A percentile compares a stretch with the other conserved stretches of the same genome.
Conservation (phyloP, 2,113 vertebrate species). For the Nesospiza acunhae region DNA sequence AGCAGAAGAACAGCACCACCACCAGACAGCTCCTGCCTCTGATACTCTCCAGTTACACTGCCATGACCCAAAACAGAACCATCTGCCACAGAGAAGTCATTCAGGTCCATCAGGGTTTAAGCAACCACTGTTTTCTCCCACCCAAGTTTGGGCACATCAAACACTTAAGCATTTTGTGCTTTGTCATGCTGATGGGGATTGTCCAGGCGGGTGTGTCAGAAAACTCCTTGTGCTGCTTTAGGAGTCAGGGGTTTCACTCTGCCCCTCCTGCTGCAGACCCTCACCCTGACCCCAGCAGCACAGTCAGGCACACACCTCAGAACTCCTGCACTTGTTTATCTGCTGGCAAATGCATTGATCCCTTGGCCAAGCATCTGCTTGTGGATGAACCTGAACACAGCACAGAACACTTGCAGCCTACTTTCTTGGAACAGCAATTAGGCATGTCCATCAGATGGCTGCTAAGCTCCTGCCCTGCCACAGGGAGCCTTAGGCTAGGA, state of each 20-base stretch:
- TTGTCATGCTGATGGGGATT: no score
- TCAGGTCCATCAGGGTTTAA: neutral
- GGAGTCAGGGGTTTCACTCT: neutral
- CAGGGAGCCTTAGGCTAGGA: neutral
- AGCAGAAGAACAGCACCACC: neutral
- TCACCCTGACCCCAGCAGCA: neutral
- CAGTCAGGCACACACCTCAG: rapidly evolving
- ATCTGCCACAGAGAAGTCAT: neutral
- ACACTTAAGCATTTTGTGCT: rapidly evolving
- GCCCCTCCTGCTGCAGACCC: neutral
- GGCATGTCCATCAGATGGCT: neutral
- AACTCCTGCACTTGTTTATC: neutral
- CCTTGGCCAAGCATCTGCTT: neutral
- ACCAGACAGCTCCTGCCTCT: neutral
- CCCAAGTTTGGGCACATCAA: neutral
- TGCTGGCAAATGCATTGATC: neutral
- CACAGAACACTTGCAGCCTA: neutral
- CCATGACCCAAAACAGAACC: neutral
- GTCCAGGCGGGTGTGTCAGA: neutral
- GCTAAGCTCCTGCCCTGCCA: neutral
- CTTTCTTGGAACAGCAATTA: slow-evolving; percentile 1
- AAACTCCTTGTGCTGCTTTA: neutral
- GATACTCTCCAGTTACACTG: neutral
- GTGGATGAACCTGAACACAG: neutral
- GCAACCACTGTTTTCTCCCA: neutral